Evolutionary conservation across 2,113 vertebrate genomes (phyloP), one percentile per base, ranked within the genome.

Genomic region (Ahaetulla prasina): DNA sequence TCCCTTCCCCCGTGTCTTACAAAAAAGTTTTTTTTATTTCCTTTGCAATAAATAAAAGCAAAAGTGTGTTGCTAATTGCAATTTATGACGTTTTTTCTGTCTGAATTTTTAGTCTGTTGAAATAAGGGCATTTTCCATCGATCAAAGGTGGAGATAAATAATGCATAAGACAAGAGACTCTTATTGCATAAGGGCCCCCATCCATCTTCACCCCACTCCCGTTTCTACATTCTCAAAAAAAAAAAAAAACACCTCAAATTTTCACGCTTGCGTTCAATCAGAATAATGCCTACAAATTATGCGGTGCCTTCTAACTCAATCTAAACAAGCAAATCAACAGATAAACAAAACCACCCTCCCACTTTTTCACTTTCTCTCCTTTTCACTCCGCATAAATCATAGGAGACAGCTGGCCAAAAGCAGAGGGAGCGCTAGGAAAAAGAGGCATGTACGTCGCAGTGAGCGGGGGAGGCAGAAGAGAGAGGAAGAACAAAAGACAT

Each of bases 11-110:
- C 97, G 96, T 97, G 97, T 43, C 35, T 80, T 43, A 80, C 68
- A 80, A 80, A 80, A 97, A 97, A 93, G 89, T 96, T 97, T 74
- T 96, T 97, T 74, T 80, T 43, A 80, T 80, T 97, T 60, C 68
- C 97, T 98, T 98, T 97, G 97, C 97, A 98, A 98, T 98, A 98
- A 98, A 98, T 98, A 98, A 97, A 97, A 93, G 96, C 95, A 96
- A 98, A 97, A 97, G 97, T 97, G 96, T 96, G 97, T 97, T 97
- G 97, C 96, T 97, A 97, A 96, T 96, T 94, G 94, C 91, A 92
- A 14, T 94, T 96, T 97, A 98, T 97, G 95, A 43, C 18, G 8
- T 80, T 80, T 80, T 43, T 80, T 35, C 68, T 80, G 68, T 39
- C n/a, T 39, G 7, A 20, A 80, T 39, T 43, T 80, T 43, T 94